phyloP scores from a whole-genome alignment of 1,140 invertebrate species.

The Frieseomelitta varia region DNA sequence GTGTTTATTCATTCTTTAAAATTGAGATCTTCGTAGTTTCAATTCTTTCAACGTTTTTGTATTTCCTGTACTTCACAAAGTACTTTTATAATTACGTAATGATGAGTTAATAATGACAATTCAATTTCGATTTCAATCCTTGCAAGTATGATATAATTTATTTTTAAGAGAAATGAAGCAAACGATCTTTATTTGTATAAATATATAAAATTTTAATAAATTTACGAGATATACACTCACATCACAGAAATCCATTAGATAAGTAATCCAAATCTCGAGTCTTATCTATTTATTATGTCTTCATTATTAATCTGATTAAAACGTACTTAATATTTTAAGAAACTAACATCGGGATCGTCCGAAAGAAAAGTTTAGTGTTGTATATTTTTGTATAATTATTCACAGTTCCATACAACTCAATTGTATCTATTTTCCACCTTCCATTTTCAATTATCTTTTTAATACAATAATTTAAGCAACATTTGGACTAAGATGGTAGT shows the following conservation, averaged over 20 bases:
- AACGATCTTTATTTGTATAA: neutral
- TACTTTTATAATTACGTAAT: neutral
- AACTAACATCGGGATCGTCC: slow-evolving; percentile 9
- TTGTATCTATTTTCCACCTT: neutral
- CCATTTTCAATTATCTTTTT: neutral
- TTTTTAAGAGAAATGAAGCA: neutral
- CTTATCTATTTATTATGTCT: neutral
- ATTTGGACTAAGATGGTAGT: neutral
- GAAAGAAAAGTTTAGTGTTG: neutral
- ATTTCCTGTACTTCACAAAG: neutral
- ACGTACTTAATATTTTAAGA: neutral
- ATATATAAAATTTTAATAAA: neutral
- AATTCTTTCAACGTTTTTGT: neutral
- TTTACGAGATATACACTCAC: neutral
- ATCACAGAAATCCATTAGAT: neutral
- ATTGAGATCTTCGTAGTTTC: neutral
- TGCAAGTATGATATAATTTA: neutral
- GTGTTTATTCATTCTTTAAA: too few relatives aligned
- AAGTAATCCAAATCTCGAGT: slow-evolving; percentile 19
- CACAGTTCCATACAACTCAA: neutral
- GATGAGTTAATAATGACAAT: neutral
- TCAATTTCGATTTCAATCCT: neutral
- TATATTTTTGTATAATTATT: neutral
- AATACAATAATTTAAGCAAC: neutral
- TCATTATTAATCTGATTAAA: neutral